Evolutionary conservation across 1,140 invertebrate genomes (phyloP).

Genomic region (Brachionus asplanchnoidis): DNA sequence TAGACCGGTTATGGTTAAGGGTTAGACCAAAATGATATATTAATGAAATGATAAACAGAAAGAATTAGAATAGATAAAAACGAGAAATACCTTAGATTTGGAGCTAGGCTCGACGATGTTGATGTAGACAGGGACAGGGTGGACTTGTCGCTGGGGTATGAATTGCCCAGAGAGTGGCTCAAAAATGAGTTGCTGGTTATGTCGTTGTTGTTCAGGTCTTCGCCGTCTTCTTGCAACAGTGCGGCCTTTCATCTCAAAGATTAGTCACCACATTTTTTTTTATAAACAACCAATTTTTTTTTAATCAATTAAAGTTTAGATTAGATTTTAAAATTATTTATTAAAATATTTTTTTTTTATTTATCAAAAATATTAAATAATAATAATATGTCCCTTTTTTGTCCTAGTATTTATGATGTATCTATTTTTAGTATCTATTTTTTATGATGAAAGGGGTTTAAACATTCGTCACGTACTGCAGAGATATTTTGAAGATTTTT

Average conservation of each 20-base stretch:
- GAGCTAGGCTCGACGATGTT: conserved; percentile 69
- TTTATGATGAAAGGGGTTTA: no score
- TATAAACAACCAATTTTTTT: background rate
- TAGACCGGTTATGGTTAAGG: background rate
- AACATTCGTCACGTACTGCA: no score
- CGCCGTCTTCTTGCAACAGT: conserved; percentile 76
- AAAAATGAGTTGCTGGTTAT: conserved; percentile 44
- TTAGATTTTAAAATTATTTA: no score
- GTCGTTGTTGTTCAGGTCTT: conserved; percentile 50
- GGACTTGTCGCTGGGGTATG: conserved; percentile 44
- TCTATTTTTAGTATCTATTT: no score
- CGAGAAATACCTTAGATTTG: conserved; percentile 65
- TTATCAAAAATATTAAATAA: no score
- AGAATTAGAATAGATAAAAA: conserved; percentile 10
- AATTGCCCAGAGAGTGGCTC: conserved; percentile 46
- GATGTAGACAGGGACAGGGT: conserved; percentile 62
- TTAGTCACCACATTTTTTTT: background rate
- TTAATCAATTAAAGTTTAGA: no score
- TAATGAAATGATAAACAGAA: background rate
- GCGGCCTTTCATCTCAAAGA: conserved; percentile 64
- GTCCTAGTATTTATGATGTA: no score
- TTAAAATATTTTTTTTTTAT: no score
- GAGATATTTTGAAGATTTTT: no score
- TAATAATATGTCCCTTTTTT: no score
- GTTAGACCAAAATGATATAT: background rate